phyloP scores from a whole-genome alignment of 2,113 vertebrate species.

The Platichthys flesus region DNA sequence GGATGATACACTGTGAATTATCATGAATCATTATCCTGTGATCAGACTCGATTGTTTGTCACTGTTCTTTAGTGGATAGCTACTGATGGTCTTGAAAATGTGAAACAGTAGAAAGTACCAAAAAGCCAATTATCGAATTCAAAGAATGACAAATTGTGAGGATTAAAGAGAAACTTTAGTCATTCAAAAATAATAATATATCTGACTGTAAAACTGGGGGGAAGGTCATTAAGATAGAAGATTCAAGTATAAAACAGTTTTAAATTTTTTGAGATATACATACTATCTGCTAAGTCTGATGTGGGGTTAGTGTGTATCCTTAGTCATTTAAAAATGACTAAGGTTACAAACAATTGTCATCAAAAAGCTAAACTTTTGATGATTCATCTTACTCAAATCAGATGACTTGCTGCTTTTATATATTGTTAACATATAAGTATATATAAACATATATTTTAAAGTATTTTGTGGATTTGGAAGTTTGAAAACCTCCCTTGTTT shows the following conservation, averaged over 20 bases:
- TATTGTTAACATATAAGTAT: background rate
- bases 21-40: constrained; percentile 42
- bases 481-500: background rate
- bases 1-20: constrained; percentile 23
- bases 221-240: background rate
- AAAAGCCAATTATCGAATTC: background rate
- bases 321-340: background rate
- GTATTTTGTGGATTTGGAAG: background rate
- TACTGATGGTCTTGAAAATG: constrained; percentile 4
- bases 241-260: background rate
- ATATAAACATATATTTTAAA: background rate
- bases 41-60: constrained; percentile 14
- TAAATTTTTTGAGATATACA: no score
- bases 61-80: constrained; percentile 18
- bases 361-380: background rate
- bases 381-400: background rate
- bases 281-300: background rate
- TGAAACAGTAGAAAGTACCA: background rate
- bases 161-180: background rate
- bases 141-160: background rate
- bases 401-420: background rate
- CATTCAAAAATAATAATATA: background rate
- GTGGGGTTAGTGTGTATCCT: background rate
- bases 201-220: no score
- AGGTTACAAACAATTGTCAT: background rate